These are phyloP conservation scores for Caradrina clavipalpis DNA, from an alignment of 2,888 invertebrate genomes.

Conservation along the genomic window DNA sequence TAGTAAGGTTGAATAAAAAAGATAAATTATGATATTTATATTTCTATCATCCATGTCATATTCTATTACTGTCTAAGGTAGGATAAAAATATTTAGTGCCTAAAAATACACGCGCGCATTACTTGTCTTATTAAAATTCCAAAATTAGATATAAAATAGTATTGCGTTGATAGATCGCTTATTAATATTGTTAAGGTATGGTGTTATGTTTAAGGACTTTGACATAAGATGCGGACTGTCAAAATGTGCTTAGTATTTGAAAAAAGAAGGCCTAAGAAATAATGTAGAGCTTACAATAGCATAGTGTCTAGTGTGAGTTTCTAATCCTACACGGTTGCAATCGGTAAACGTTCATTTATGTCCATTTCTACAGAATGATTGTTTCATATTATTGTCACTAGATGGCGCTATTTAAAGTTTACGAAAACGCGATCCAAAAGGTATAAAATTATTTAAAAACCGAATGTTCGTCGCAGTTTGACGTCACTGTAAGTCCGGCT, in stretches of 20 bases:
- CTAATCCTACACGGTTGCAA: too few species aligned
- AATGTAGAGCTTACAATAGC: too few species aligned
- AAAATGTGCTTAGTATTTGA: background rate
- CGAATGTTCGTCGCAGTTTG: too few species aligned
- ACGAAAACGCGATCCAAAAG: too few species aligned
- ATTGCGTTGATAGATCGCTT: slow-evolving; percentile 20
- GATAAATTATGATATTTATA: background rate
- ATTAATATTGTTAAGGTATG: background rate
- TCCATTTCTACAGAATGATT: too few species aligned
- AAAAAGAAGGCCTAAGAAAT: background rate
- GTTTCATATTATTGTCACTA: too few species aligned
- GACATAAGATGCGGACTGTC: background rate
- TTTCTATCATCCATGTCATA: background rate
- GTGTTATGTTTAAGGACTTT: too few species aligned
- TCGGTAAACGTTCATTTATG: too few species aligned
- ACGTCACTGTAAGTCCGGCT: too few species aligned
- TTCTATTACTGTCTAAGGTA: slow-evolving; percentile 17
- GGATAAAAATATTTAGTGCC: slow-evolving; percentile 46
- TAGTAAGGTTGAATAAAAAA: background rate
- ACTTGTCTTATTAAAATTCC: slow-evolving; percentile 27
- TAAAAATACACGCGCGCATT: slow-evolving; percentile 28
- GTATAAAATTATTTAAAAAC: too few species aligned
- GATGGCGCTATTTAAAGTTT: too few species aligned
- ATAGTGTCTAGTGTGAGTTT: too few species aligned
- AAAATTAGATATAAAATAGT: slow-evolving; percentile 22